These are phyloP conservation scores for Pyrgilauda ruficollis DNA, from an alignment of 2,113 vertebrate species.

Conservation along the genomic window DNA sequence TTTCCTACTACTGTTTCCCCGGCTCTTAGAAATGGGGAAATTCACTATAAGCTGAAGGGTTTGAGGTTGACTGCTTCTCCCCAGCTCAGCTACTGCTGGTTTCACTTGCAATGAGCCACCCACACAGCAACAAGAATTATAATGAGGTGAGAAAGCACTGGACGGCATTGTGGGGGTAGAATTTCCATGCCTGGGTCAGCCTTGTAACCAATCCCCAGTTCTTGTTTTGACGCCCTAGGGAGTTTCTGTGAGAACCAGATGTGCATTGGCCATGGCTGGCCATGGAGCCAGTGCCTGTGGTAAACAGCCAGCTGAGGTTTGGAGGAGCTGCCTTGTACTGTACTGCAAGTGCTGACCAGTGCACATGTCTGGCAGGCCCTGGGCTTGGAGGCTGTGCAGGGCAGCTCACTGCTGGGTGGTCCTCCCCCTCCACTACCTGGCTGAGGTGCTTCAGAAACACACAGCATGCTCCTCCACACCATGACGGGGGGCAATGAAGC, in stretches of 20 bases:
- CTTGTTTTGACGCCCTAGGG: neutral
- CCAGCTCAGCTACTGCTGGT: constrained; percentile 13
- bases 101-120: constrained; percentile 43
- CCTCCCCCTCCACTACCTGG: neutral
- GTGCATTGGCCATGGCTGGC: accelerated
- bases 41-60: constrained; percentile 3
- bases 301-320: neutral
- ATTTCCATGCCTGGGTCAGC: neutral
- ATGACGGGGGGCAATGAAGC: neutral
- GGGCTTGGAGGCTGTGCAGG: neutral
- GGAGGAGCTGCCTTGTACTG: neutral
- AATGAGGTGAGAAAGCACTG: neutral
- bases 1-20: constrained; percentile 56
- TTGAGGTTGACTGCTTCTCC: constrained; percentile 28
- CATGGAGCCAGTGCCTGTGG: too few species aligned
- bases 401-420: neutral
- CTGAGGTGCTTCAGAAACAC: neutral
- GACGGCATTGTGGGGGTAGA: neutral
- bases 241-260: neutral
- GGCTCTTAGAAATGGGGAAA: constrained; percentile 25
- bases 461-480: neutral
- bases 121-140: neutral
- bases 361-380: neutral
- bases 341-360: neutral
- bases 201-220: neutral